Percentiles rank a stretch among this genome's conserved stretches.
phyloP scores from a whole-genome alignment of 2,888 invertebrate species.

The Tenthredo notha region DNA sequence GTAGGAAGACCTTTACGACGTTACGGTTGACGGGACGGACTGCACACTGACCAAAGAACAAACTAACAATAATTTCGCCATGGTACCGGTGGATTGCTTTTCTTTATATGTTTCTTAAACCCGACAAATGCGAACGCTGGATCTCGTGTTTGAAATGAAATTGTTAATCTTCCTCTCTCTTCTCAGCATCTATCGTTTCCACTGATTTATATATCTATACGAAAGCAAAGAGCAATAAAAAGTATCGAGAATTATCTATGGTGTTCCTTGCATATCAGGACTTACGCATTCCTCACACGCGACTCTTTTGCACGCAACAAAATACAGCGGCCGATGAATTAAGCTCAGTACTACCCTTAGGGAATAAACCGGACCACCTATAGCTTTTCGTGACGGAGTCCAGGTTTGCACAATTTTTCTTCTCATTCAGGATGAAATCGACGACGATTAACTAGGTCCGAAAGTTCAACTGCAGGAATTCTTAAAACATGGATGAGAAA shows the following conservation, averaged over 20 bases:
- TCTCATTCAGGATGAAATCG: too few species aligned
- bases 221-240: not conserved
- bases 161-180: not conserved
- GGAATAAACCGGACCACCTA: not conserved
- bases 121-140: not conserved
- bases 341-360: not conserved
- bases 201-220: not conserved
- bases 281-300: constrained; percentile 32
- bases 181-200: not conserved
- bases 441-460: too few species aligned
- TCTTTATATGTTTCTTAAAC: not conserved
- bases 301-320: constrained; percentile 14
- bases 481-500: too few species aligned
- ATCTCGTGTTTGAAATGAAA: not conserved
- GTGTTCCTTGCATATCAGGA: not conserved
- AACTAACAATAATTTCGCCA: not conserved
- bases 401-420: not conserved
- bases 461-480: too few species aligned
- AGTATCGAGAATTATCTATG: not conserved
- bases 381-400: constrained; percentile 11
- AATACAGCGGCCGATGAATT: not conserved
- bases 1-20: constrained; percentile 29
- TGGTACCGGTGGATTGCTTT: not conserved
- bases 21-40: not conserved
- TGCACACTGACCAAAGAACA: constrained; percentile 5